Evolutionary conservation across 2,797 vertebrate species (phyloP), one percentile per base, ranked within the genome.

Genomic region (Galaxias olidus): DNA sequence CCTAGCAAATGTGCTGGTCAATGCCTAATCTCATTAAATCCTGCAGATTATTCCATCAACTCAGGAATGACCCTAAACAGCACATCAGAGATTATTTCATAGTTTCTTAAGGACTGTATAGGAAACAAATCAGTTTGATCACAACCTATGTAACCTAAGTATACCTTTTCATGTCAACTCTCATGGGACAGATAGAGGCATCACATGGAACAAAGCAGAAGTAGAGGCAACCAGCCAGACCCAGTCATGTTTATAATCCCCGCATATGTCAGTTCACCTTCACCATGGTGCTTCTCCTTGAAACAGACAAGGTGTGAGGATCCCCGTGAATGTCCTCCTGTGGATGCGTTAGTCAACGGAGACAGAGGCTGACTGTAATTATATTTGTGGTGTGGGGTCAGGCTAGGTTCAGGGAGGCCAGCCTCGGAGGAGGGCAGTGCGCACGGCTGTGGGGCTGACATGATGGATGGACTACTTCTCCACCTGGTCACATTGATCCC

Each of bases 401-500:
- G 68, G 66, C 47, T 62, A 62, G 71, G 77, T 84, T 81, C 68
- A 79, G 75, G 71, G 66, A 30, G 72, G 62, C 20, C 63, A 72
- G 60, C 48, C 46, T 10, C 52, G 45, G 57, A 12, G 17, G 52
- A 52, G 63, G 68, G n/a, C n/a, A 56, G 69, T 64, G 41, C 51
- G 2, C 2, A 62, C 49, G 60, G 74, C 60, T 65, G 49, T 62
- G 69, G 56, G 74, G 75, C 44, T 61, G 75, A 80, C 74, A 78
- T 88, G 84, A 89, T 77, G 83, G 85, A 89, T 86, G 77, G 79
- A 82, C 63, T 80, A 56, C 45, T 69, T 50, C 50, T 18, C 0
- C 43, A 53, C 74, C 44, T 54, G 57, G 76, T 73, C 74, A 61
- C 75, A 76, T 74, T 78, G 80, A 88, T 81, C 76, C 86, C 81